Percentiles rank a stretch among this genome's conserved stretches.
Conservation (phyloP, 2,797 vertebrate genomes). For the Tolypeutes matacus region DNA sequence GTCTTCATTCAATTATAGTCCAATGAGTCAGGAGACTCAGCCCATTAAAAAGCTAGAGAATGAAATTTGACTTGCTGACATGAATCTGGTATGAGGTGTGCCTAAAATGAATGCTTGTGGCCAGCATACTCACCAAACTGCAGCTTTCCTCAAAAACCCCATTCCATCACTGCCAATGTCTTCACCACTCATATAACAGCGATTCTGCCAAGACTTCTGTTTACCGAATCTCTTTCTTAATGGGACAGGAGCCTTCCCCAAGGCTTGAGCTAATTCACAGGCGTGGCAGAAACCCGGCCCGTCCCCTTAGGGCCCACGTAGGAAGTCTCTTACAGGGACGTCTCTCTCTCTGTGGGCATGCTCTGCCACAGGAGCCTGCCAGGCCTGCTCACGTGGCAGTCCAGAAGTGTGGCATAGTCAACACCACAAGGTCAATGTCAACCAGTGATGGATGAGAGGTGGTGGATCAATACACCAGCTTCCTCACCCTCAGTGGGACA, state of each 20-base stretch:
- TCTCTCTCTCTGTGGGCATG: not conserved
- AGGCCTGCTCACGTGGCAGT: not conserved
- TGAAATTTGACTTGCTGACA: slow-evolving; percentile 27
- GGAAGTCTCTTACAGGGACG: not conserved
- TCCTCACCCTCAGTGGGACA: not conserved
- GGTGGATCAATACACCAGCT: not conserved
- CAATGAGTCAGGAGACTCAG: not conserved
- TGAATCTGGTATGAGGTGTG: not conserved
- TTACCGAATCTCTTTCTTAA: not conserved
- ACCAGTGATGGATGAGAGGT: not conserved
- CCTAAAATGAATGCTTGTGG: not conserved
- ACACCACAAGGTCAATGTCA: not conserved
- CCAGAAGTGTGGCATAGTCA: not conserved
- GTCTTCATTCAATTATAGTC: slow-evolving; percentile 17
- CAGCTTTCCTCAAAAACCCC: not conserved
- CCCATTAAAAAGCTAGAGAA: not conserved
- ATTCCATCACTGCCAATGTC: not conserved
- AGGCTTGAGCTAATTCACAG: not conserved
- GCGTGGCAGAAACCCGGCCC: not conserved
- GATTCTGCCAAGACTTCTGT: not conserved
- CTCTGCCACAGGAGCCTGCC: not conserved
- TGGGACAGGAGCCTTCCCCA: not conserved
- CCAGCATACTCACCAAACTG: not conserved
- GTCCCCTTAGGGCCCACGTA: not conserved
- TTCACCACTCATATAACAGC: not conserved